Base-by-base conservation (phyloP, 64 coral and sea anemone species). In the Astreopora myriophthalma region DNA sequence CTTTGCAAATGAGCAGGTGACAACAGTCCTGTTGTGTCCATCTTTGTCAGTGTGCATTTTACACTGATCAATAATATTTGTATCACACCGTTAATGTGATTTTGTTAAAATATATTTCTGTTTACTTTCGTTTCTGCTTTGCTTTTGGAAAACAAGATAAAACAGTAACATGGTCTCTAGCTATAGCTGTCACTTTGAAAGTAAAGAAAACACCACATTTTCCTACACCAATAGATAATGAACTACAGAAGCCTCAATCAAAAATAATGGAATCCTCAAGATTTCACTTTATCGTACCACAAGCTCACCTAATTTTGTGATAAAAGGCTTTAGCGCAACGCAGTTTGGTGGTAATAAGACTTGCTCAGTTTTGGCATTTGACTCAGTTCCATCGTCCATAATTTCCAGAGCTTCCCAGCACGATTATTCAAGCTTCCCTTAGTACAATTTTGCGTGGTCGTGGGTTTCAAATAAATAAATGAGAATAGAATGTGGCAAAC, bases 221-320 rank as follows among this genome's bases (percentile, higher is more conserved):
- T 46, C 62, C 62, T 23, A 66, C n/a, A n/a, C n/a, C n/a, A 46
- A 66, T 3, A 66, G 20, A 66, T 8, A 66, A 8, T 26, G n/a
- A 13, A 60, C 62, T 1, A 26, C 1, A 24, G 23, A 5, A 66
- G 22, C 27, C 62, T 66, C 11, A 66, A 66, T 8, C 6, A 5
- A 34, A 8, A 20, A 32, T 5, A 38, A 17, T 0, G 16, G 22
- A 37, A 10, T 7, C 5, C 37, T 17, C 34, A 37, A 19, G 10
- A 3, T 55, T 55, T 0, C 17, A 19, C 51, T 55, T 55, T 55
- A 8, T 2, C 13, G 51, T 55, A 16, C 8, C 13, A 0, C 17
- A 0, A 37, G 3, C 95, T 94, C 66, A 96, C 95, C 92, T 51
- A 96, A 44, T 82, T 96, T 96, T 6, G 87, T 63, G 34, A 96